Percentiles rank a stretch among this genome's conserved stretches.
Evolutionary conservation across 1,140 invertebrate genomes (phyloP).

Genomic region (Drosophila pectinifera): DNA sequence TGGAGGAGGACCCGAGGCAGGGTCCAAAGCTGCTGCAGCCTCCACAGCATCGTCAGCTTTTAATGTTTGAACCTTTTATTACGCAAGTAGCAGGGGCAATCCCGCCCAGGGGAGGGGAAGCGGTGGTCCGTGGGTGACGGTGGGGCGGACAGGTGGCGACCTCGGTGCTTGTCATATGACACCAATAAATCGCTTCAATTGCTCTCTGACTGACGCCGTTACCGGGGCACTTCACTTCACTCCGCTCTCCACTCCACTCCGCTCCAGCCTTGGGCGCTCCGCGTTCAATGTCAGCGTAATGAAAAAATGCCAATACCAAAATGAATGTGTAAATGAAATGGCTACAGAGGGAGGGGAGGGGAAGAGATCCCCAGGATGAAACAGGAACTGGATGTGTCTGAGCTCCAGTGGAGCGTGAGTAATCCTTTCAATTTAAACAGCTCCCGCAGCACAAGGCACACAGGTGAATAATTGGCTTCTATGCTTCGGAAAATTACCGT

Average conservation of each 20-base stretch:
- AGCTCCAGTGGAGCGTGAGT: constrained; percentile 76
- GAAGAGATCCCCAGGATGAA: neutral
- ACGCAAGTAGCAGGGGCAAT: constrained; percentile 54
- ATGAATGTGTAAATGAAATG: constrained; percentile 80
- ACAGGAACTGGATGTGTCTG: constrained; percentile 41
- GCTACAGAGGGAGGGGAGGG: constrained; percentile 21
- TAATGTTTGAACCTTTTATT: constrained; percentile 82
- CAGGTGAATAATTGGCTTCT: constrained; percentile 80
- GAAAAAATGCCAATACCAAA: constrained; percentile 81
- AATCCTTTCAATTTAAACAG: constrained; percentile 82
- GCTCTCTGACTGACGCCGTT: constrained; percentile 77
- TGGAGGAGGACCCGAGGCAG: constrained; percentile 22
- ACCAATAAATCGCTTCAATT: constrained; percentile 85
- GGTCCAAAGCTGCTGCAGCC: constrained; percentile 17
- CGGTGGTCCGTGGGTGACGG: neutral
- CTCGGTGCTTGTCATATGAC: constrained; percentile 81
- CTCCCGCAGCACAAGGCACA: constrained; percentile 46
- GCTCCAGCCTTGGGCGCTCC: constrained; percentile 1
- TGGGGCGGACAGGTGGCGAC: constrained; percentile 7
- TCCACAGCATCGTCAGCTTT: constrained; percentile 58
- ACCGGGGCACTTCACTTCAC: constrained; percentile 40
- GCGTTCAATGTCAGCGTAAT: constrained; percentile 73
- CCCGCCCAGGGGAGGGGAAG: neutral
- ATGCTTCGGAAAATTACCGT: constrained; percentile 79
- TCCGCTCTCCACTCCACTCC: no score